Evolutionary conservation across 2,797 vertebrate genomes (phyloP).

Genomic region (Hippopotamyrus pictus): DNA sequence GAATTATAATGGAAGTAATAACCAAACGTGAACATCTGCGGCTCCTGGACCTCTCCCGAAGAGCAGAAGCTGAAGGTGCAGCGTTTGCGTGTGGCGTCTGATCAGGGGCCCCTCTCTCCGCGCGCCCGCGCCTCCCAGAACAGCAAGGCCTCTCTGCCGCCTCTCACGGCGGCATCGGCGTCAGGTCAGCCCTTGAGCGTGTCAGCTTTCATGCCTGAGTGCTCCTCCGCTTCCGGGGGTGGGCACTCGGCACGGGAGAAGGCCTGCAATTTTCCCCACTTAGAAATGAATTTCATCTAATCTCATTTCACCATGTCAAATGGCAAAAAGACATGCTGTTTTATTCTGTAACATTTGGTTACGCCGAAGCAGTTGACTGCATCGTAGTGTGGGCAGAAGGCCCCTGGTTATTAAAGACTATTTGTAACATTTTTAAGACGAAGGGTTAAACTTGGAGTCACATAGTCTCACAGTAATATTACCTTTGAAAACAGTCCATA

Average conservation of each 20-base stretch:
- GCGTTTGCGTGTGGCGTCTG: neutral
- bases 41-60: neutral
- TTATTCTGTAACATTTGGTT: constrained; percentile 66
- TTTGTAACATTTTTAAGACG: constrained; percentile 57
- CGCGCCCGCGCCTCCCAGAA: neutral
- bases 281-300: constrained; percentile 65
- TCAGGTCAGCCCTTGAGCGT: constrained; percentile 40
- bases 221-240: constrained; percentile 34
- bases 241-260: constrained; percentile 24
- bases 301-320: constrained; percentile 68
- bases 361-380: constrained; percentile 61
- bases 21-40: neutral
- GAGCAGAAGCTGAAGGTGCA: neutral
- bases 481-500: constrained; percentile 65
- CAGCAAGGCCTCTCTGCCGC: constrained; percentile 6
- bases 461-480: constrained; percentile 68
- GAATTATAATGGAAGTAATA: neutral
- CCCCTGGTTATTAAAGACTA: constrained; percentile 58
- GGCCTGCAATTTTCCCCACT: constrained; percentile 50
- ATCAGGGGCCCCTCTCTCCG: neutral
- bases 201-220: constrained; percentile 47
- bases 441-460: constrained; percentile 66
- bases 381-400: constrained; percentile 46
- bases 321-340: constrained; percentile 68
- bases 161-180: neutral